Evolutionary conservation across 2,797 vertebrate genomes (phyloP).

Genomic region (Lithobates pipiens): DNA sequence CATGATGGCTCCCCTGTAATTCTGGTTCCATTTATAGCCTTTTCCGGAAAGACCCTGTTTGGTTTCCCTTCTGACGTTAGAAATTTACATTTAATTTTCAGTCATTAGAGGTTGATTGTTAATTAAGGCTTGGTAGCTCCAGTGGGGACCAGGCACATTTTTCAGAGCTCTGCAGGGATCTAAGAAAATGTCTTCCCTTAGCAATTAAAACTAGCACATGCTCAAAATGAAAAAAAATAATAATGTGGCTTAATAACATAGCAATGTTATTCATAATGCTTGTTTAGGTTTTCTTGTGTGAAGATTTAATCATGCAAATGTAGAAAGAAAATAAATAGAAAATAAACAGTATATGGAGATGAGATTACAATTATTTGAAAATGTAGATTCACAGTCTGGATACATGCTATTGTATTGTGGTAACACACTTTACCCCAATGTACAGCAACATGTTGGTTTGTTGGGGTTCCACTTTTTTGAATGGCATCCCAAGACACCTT

Average conservation of each 20-base stretch:
- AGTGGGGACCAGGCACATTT: slow-evolving; percentile 28
- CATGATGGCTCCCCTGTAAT: slow-evolving; percentile 5
- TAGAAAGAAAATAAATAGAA: not conserved
- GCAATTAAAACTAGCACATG: slow-evolving; percentile 35
- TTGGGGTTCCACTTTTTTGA: no score
- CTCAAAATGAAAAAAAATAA: not conserved
- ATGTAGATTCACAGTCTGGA: no score
- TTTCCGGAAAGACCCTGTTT: slow-evolving; percentile 20
- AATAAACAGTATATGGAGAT: not conserved
- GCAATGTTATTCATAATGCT: not conserved
- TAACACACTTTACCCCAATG: no score
- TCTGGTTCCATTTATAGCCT: not conserved
- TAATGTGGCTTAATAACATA: not conserved
- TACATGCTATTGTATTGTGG: no score
- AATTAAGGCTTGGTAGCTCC: slow-evolving; percentile 52
- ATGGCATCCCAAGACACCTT: no score
- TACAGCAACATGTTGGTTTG: no score
- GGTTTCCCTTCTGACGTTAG: slow-evolving; percentile 35
- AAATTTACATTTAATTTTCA: slow-evolving; percentile 53
- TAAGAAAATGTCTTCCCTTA: slow-evolving; percentile 40
- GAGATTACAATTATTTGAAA: not conserved
- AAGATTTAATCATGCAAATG: no score
- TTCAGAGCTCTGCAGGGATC: slow-evolving; percentile 40
- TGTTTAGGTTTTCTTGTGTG: not conserved
- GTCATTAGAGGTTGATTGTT: slow-evolving; percentile 56